These are phyloP conservation scores for Drosophila trichaetosa DNA, from an alignment of 2,888 invertebrate genomes.

Conservation along the genomic window DNA sequence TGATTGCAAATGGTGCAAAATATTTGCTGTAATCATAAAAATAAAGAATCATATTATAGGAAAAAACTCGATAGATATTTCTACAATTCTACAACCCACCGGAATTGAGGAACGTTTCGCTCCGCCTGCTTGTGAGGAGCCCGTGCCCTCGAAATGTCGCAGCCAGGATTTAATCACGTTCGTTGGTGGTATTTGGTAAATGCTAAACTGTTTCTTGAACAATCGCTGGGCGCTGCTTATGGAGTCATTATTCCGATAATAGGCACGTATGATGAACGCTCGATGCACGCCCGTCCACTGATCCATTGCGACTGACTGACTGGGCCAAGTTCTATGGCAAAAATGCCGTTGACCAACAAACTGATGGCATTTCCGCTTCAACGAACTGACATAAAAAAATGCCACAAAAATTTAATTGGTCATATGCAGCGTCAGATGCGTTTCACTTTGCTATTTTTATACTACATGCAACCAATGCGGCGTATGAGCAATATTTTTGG, in stretches of 20 bases:
- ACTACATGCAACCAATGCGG: conserved; percentile 31
- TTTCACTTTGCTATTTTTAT: conserved; percentile 24
- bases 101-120: conserved; percentile 65
- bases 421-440: conserved; percentile 45
- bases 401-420: conserved; percentile 48
- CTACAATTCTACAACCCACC: conserved; percentile 34
- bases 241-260: conserved; percentile 80
- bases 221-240: conserved; percentile 76
- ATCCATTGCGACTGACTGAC: conserved; percentile 72
- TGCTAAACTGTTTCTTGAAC: conserved; percentile 80
- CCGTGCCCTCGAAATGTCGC: conserved; percentile 79
- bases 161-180: conserved; percentile 81
- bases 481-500: conserved; percentile 63
- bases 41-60: accelerated
- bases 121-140: conserved; percentile 70
- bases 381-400: conserved; percentile 69
- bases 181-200: conserved; percentile 75
- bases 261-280: conserved; percentile 77
- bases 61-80: background rate
- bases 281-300: conserved; percentile 83
- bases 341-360: background rate
- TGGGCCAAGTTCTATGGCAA: conserved; percentile 2
- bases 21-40: conserved; percentile 60
- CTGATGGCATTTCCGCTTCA: conserved; percentile 56
- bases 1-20: conserved; percentile 78